Evolutionary conservation across 2,888 invertebrate genomes (phyloP), one percentile per base, ranked within the genome.

Genomic region (Octonoba sinensis): DNA sequence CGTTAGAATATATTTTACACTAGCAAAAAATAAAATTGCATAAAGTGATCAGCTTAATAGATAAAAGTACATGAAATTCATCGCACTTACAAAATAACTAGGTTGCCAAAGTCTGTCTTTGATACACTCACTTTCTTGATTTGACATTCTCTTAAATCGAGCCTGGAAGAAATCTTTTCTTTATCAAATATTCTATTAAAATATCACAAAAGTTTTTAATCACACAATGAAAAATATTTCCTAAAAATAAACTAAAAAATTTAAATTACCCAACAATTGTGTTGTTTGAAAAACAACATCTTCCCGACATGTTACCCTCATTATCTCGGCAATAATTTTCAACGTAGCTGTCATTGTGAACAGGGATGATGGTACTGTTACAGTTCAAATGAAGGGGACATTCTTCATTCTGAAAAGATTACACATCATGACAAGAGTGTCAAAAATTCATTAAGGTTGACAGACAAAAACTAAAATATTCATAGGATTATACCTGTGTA

Each of bases 11-110:
- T n/a, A n/a, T n/a, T n/a, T n/a, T n/a, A n/a, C n/a, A n/a, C n/a
- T n/a, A 20, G 59, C n/a, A 44, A 11, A 56, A 36, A 56, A 36
- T 6, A 18, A 24, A 20, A 59, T n/a, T 46, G 1, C 2, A 13
- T 16, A 36, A 64, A 18, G 12, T 18, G 18, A 13, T n/a, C 16
- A 36, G 27, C 12, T 46, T 15, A 18, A 3, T 24, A 64, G 16
- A 8, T 3, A 16, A 36, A 64, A n/a, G 20, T 15, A 64, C 16
- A 44, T 18, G 51, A 18, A 22, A 8, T n/a, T 16, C 3, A 47
- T 18, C 13, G 60, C 60, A 78, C 78, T 78, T 51, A 78, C 78
- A 78, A 51, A 44, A 71, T 65, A 57, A 71, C 66, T n/a, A 78
- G 18, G 20, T 72, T 49, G 3, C 49, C 24, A 18, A 78, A 78